phyloP scores from a whole-genome alignment of 1,140 invertebrate genomes.

The Caenorhabditis latens region DNA sequence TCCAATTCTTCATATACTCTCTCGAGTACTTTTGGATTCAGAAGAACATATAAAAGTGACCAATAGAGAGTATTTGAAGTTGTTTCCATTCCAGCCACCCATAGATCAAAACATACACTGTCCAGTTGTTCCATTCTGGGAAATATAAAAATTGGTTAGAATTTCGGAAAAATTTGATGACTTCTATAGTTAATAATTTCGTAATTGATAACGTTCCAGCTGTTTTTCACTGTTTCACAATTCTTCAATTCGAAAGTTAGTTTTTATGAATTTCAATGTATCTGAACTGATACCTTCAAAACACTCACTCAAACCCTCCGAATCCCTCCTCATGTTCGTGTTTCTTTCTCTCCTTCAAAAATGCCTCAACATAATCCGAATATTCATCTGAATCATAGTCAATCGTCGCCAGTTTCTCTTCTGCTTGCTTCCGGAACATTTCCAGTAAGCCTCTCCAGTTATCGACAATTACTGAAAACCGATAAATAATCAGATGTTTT shows the following conservation, averaged over 20 bases:
- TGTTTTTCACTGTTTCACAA: not conserved
- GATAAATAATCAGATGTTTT: no score
- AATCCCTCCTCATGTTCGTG: not conserved
- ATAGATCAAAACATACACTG: conserved; percentile 56
- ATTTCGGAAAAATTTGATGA: not conserved
- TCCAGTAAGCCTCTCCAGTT: not conserved
- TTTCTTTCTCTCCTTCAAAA: conserved; percentile 51
- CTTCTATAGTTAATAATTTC: no score
- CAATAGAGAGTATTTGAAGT: conserved; percentile 60
- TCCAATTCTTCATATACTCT: conserved; percentile 43
- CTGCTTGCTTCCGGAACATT: conserved; percentile 7
- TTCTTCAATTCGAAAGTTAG: not conserved
- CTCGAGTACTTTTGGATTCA: conserved; percentile 47
- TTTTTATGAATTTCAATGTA: not conserved
- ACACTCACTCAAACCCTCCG: conserved; percentile 31
- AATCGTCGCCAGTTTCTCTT: conserved; percentile 4
- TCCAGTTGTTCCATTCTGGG: conserved; percentile 57
- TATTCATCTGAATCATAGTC: conserved; percentile 29
- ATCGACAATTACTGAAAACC: not conserved
- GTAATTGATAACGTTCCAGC: not conserved
- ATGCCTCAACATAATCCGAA: conserved; percentile 26
- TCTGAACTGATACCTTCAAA: not conserved
- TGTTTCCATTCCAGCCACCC: conserved; percentile 63
- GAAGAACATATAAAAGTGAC: conserved; percentile 54
- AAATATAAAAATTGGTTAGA: not conserved